Evolutionary conservation across 2,113 vertebrate species (phyloP).

Genomic region (Myiopsitta monachus): DNA sequence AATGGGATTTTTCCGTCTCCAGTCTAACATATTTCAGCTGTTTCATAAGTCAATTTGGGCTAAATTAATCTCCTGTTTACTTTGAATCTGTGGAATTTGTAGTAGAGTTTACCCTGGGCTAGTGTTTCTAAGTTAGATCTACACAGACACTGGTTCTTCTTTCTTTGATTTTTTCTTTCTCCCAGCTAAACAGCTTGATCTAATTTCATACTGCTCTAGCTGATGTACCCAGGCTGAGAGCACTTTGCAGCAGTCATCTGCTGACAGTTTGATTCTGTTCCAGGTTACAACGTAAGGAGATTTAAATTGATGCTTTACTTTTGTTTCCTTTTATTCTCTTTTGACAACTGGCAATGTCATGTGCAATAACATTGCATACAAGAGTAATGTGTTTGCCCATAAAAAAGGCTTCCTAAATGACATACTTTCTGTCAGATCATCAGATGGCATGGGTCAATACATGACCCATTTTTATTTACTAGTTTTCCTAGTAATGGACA

Average conservation of each 20-base stretch:
- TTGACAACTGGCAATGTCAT: neutral
- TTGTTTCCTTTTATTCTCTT: neutral
- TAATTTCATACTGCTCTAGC: neutral
- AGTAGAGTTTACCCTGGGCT: neutral
- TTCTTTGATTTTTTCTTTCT: no score
- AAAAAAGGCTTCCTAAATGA: neutral
- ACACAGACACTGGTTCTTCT: neutral
- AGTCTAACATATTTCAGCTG: neutral
- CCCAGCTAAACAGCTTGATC: neutral
- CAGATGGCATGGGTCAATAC: neutral
- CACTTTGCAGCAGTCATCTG: neutral
- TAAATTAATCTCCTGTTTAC: neutral
- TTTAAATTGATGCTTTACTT: neutral
- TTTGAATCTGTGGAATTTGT: neutral
- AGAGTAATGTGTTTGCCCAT: neutral
- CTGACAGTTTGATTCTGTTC: neutral
- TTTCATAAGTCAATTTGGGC: neutral
- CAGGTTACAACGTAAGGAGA: neutral
- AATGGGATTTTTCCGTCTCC: neutral
- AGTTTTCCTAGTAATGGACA: neutral
- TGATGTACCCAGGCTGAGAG: neutral
- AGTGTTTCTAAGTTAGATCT: neutral
- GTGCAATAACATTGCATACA: neutral
- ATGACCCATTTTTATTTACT: neutral
- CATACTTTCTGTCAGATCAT: neutral